phyloP scores from a whole-genome alignment of 23 tunicate genomes.

The Trididemnum miniatum region DNA sequence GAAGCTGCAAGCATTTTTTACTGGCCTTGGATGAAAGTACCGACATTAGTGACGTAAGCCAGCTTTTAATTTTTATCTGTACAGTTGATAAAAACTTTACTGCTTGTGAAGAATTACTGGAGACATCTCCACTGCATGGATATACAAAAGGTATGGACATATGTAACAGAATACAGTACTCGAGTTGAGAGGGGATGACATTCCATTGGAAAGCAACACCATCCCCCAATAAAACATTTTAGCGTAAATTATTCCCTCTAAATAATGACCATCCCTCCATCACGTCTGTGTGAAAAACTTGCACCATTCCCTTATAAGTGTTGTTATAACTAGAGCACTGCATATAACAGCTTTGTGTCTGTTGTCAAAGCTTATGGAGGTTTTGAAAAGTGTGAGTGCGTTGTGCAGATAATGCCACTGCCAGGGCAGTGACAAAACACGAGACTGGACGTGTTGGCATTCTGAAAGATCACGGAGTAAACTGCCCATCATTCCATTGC shows the following conservation, averaged over 20 bases:
- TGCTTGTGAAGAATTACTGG: constrained; percentile 11
- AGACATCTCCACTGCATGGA: constrained; percentile 13
- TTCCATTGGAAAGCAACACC: too few species aligned
- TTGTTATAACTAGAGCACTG: too few species aligned
- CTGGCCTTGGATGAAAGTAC: constrained; percentile 26
- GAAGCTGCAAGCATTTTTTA: background rate
- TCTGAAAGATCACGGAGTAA: constrained; percentile 31
- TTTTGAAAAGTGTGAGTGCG: constrained; percentile 27
- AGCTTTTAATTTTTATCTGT: constrained; percentile 7
- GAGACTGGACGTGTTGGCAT: constrained; percentile 20
- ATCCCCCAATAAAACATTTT: too few species aligned
- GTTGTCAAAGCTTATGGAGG: constrained; percentile 30
- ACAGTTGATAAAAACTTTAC: constrained; percentile 16
- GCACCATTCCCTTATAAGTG: too few species aligned
- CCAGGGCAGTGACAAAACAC: constrained; percentile 31
- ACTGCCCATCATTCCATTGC: constrained; percentile 37
- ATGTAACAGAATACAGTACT: too few species aligned
- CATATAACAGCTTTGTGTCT: constrained; percentile 27
- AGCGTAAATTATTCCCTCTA: too few species aligned
- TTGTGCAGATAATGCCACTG: constrained; percentile 15
- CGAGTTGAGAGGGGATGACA: too few species aligned
- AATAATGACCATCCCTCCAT: too few species aligned
- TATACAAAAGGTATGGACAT: constrained; percentile 14
- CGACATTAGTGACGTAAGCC: constrained; percentile 6
- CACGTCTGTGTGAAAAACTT: too few species aligned